Conservation (phyloP, 2,113 vertebrate species). For the Macquaria ambigua region DNA sequence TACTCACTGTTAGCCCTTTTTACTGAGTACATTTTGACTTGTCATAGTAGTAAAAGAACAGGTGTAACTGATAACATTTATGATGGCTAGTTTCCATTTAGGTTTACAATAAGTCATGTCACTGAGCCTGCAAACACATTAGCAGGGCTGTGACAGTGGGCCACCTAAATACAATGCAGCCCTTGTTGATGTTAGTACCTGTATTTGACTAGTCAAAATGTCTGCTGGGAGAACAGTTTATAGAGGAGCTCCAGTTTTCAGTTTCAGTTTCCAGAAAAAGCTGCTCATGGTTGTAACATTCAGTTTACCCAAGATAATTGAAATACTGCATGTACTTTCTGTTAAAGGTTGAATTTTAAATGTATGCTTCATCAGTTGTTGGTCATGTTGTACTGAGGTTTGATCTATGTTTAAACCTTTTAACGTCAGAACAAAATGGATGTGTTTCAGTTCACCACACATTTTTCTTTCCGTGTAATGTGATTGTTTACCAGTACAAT, state of each 20-base stretch:
- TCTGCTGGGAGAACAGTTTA: not conserved
- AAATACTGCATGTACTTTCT: slow-evolving; percentile 12
- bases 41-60: not conserved
- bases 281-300: not conserved
- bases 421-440: not conserved
- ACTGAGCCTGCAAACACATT: not conserved
- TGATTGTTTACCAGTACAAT: slow-evolving; percentile 4
- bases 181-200: not conserved
- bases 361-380: not conserved
- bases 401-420: slow-evolving; percentile 16
- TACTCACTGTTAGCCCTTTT: not conserved
- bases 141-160: not conserved
- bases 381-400: not conserved
- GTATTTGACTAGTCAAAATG: slow-evolving; percentile 3
- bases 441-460: not conserved
- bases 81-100: not conserved
- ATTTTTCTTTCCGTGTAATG: slow-evolving; percentile 2
- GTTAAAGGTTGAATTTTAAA: slow-evolving; percentile 7
- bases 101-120: not conserved
- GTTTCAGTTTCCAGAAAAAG: not conserved
- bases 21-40: slow-evolving; percentile 1
- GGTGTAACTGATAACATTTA: not conserved
- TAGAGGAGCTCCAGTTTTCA: not conserved
- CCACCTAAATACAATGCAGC: not conserved
- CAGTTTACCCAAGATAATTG: not conserved